phyloP scores from a whole-genome alignment of 2,888 invertebrate genomes.

The Mechanitis messenoides region DNA sequence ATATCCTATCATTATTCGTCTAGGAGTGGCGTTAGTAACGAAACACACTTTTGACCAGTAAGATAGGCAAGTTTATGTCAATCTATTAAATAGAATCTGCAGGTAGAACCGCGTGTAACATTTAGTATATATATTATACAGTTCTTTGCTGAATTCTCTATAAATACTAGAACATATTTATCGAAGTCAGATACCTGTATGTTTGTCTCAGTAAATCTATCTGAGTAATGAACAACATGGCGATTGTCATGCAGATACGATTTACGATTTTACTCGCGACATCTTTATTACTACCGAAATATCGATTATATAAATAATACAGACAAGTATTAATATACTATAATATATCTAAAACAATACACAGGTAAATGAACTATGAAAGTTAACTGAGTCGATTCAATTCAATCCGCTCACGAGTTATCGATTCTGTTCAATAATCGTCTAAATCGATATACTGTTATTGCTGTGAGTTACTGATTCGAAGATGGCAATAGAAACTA shows the following conservation, averaged over 20 bases:
- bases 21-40: too few relatives aligned
- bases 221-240: conserved; percentile 26
- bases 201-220: conserved; percentile 19
- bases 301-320: conserved; percentile 38
- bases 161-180: too few relatives aligned
- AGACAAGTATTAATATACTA: conserved; percentile 44
- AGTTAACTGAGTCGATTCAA: too few relatives aligned
- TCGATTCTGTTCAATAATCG: conserved; percentile 56
- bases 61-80: too few relatives aligned
- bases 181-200: conserved; percentile 1
- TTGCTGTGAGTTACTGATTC: conserved; percentile 68
- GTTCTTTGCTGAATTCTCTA: too few relatives aligned
- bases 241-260: conserved; percentile 23
- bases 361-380: too few relatives aligned
- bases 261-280: conserved; percentile 35
- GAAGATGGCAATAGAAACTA: conserved; percentile 64
- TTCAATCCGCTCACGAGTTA: too few relatives aligned
- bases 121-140: too few relatives aligned
- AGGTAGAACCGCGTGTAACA: too few relatives aligned
- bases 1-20: too few relatives aligned
- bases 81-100: too few relatives aligned
- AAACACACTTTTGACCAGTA: too few relatives aligned
- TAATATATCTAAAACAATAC: not conserved
- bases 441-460: conserved; percentile 69
- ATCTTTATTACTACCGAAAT: conserved; percentile 53